Percentiles rank a stretch among this genome's conserved stretches.
These are phyloP conservation scores for Danio tinwini DNA, from an alignment of 2,797 vertebrate species.

Conservation along the genomic window DNA sequence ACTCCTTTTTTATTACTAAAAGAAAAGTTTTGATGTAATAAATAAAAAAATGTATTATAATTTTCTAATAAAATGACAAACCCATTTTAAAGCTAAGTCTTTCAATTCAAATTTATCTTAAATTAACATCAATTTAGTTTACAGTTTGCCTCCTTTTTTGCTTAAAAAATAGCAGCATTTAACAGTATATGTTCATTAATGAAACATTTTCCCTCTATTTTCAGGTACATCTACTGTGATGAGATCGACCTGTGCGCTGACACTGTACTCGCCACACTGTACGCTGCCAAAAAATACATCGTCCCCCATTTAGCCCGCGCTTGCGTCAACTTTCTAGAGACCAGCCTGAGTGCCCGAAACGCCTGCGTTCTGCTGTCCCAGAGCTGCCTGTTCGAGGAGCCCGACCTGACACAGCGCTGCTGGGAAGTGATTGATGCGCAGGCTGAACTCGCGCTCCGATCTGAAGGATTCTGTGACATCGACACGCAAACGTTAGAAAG, in stretches of 20 bases:
- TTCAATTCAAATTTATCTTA: no score
- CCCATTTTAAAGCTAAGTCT: no score
- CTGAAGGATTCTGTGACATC: slow-evolving; percentile 97
- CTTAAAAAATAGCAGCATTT: background rate
- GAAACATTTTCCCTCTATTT: background rate
- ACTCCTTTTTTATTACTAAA: no score
- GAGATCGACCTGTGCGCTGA: slow-evolving; percentile 97
- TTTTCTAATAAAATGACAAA: no score
- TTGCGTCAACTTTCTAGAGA: slow-evolving; percentile 96
- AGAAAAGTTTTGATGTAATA: no score
- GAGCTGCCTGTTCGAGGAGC: slow-evolving; percentile 97
- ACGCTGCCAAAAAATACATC: slow-evolving; percentile 98
- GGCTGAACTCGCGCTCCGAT: slow-evolving; percentile 93
- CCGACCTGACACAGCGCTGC: slow-evolving; percentile 94
- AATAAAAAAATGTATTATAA: no score
- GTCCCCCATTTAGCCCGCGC: slow-evolving; percentile 95
- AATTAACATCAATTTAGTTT: background rate
- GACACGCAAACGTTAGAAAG: slow-evolving; percentile 93
- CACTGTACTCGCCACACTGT: slow-evolving; percentile 94
- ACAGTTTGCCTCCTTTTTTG: no score
- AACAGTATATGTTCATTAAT: no score
- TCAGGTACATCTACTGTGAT: slow-evolving; percentile 97
- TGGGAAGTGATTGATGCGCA: slow-evolving; percentile 98
- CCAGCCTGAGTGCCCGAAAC: slow-evolving; percentile 94
- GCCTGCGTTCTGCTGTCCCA: slow-evolving; percentile 96